Conservation (phyloP, 2,888 invertebrate species). For the Spicauda simplicius region DNA sequence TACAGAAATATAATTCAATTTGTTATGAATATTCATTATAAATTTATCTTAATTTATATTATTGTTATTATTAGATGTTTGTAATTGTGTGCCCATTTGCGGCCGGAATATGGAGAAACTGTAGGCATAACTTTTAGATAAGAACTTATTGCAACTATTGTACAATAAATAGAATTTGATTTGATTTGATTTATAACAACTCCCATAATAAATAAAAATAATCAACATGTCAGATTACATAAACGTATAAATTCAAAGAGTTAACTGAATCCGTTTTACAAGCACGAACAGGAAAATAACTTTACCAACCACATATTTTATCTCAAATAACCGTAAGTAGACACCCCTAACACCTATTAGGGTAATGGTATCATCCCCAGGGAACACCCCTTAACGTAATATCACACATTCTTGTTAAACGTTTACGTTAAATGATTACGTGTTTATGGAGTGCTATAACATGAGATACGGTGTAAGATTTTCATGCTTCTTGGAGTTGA, state of each 20-base stretch:
- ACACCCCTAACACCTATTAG: slow-evolving; percentile 42
- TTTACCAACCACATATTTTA: slow-evolving; percentile 26
- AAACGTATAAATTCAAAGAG: not conserved
- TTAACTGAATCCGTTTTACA: not conserved
- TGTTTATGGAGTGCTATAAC: slow-evolving; percentile 6
- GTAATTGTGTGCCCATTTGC: too few relatives aligned
- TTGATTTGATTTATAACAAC: too few relatives aligned
- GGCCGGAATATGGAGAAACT: too few relatives aligned
- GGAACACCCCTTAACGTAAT: slow-evolving; percentile 38
- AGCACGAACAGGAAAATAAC: slow-evolving; percentile 13
- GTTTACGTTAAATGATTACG: slow-evolving; percentile 16
- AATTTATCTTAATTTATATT: too few relatives aligned
- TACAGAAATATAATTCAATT: too few relatives aligned
- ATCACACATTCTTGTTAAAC: slow-evolving; percentile 43
- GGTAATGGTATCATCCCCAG: slow-evolving; percentile 40
- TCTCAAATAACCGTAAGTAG: slow-evolving; percentile 23
- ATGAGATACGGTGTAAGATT: not conserved
- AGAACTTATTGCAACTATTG: too few relatives aligned
- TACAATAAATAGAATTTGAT: too few relatives aligned
- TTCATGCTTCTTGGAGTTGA: not conserved
- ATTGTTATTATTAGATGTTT: too few relatives aligned
- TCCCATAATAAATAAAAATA: too few relatives aligned
- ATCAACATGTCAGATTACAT: not conserved
- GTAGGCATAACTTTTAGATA: too few relatives aligned
- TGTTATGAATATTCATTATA: too few relatives aligned